These are phyloP conservation scores for Fragum whitleyi DNA, from an alignment of 2,888 invertebrate species.

Conservation along the genomic window DNA sequence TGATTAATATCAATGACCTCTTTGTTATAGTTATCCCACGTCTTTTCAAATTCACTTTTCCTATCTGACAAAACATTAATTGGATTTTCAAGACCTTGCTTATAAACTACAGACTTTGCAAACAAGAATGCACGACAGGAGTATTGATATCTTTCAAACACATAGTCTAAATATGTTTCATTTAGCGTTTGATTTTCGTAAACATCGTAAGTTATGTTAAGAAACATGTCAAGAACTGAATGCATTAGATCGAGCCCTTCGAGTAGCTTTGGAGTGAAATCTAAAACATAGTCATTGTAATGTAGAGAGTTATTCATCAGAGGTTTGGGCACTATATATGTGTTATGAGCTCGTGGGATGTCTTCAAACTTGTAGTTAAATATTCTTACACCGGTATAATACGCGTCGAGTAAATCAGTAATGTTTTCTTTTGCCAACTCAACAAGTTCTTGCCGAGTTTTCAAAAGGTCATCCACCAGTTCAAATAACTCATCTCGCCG, in stretches of 20 bases:
- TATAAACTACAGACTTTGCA: slow-evolving; percentile 72
- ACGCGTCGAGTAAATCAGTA: slow-evolving; percentile 70
- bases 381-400: slow-evolving; percentile 70
- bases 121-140: slow-evolving; percentile 66
- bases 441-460: slow-evolving; percentile 68
- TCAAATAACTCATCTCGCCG: slow-evolving; percentile 60
- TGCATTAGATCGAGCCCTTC: slow-evolving; percentile 57
- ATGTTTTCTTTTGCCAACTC: slow-evolving; percentile 68
- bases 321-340: slow-evolving; percentile 70
- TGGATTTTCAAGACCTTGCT: slow-evolving; percentile 73
- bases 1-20: slow-evolving; percentile 46
- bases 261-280: slow-evolving; percentile 60
- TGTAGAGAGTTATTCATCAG: slow-evolving; percentile 70
- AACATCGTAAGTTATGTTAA: slow-evolving; percentile 55
- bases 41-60: slow-evolving; percentile 49
- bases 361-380: slow-evolving; percentile 71
- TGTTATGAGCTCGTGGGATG: slow-evolving; percentile 63
- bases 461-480: slow-evolving; percentile 59
- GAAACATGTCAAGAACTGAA: slow-evolving; percentile 41
- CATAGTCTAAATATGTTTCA: slow-evolving; percentile 53
- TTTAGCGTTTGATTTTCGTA: slow-evolving; percentile 57
- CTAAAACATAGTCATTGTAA: slow-evolving; percentile 62
- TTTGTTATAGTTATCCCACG: slow-evolving; percentile 54
- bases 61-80: slow-evolving; percentile 57
- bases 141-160: slow-evolving; percentile 59